Base-by-base conservation (phyloP, 1,140 invertebrate genomes). In the Euwallacea fornicatus region DNA sequence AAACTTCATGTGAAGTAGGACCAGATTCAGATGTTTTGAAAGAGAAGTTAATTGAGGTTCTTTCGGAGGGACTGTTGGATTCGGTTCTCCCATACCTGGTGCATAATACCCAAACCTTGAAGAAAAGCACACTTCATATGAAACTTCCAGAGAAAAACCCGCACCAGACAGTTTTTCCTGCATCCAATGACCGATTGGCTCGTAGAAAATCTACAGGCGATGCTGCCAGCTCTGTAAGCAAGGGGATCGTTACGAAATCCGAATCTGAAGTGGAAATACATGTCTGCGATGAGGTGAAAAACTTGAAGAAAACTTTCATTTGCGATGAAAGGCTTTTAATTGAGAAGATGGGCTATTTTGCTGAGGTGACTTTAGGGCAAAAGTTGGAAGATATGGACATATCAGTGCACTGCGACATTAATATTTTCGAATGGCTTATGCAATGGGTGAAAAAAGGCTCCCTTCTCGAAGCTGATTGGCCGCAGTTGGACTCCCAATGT, bases 341-440 rank as follows among this genome's bases (percentile, higher is more conserved):
- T 0, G 87, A 89, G 64, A 94, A 97, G 83, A 98, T 98, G 94
- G 93, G 93, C 47, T 98, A 97, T 82, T 98, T 97, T 83, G 91
- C 93, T 21, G 92, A 96, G 79, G 90, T 95, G 0, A 93, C 92
- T 56, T 13, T 56, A 82, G 86, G 93, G 7, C 93, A 95, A 82
- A 86, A 89, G 56, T 79, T 96, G n/a, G 93, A 96, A 79, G 95
- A 97, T 75, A 96, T 97, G 86, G 95, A 98, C 77, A 97, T 98
- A 74, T 96, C 95, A 0, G 95, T 97, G 0, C 95, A 98, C 81
- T 97, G 95, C 81, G 95, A 98, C 82, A 91, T 98, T 58, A 89
- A 87, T 59, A 91, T 93, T 72, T 98, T 98, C 81, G 95, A 98
- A 74, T 98, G 95, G 95, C 82, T 98, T n/a, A 96, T 98, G 90